Evolutionary conservation across 2,888 invertebrate genomes (phyloP).

Genomic region (Tetanocera ferruginea): DNA sequence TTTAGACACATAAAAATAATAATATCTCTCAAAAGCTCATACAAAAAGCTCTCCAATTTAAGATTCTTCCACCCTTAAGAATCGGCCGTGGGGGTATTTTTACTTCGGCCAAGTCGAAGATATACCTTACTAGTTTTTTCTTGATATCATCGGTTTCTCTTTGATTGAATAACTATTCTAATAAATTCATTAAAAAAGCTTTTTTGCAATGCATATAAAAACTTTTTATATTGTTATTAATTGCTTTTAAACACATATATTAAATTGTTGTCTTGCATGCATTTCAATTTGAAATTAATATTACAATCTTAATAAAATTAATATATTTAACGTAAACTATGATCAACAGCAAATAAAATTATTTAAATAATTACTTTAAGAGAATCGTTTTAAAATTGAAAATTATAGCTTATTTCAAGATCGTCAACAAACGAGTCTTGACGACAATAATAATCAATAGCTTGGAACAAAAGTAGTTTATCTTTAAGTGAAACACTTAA

Average conservation of each 20-base stretch:
- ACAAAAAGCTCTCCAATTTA: too few relatives aligned
- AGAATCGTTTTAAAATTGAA: constrained; percentile 11
- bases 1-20: too few relatives aligned
- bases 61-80: too few relatives aligned
- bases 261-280: background rate
- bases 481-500: background rate
- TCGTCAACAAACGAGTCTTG: background rate
- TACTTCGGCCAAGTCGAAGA: too few relatives aligned
- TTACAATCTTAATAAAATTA: constrained; percentile 28
- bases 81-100: too few relatives aligned
- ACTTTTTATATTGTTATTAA: constrained; percentile 11
- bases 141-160: too few relatives aligned
- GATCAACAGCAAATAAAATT: constrained; percentile 22
- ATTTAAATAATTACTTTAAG: constrained; percentile 29
- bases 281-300: background rate
- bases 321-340: constrained; percentile 27
- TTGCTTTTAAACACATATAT: background rate
- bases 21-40: too few relatives aligned
- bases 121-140: too few relatives aligned
- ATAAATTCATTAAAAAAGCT: background rate
- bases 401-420: constrained; percentile 5
- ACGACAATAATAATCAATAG: constrained; percentile 8
- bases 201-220: background rate
- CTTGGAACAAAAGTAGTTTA: background rate
- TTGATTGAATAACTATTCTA: too few relatives aligned